Evolutionary conservation across 2,888 invertebrate genomes (phyloP).

Genomic region (Andrena camellia): DNA sequence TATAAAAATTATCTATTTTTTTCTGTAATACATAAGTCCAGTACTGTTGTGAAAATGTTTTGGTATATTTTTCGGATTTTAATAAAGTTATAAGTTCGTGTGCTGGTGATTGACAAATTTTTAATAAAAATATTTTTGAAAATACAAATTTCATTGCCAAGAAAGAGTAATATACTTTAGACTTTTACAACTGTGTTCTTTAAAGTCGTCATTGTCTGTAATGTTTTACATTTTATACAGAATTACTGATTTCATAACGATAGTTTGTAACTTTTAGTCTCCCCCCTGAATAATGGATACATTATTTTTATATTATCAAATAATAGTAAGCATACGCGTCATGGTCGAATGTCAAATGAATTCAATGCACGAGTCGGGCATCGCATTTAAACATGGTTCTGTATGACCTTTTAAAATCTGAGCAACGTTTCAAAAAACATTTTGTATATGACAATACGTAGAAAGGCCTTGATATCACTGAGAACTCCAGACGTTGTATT

Average conservation of each 20-base stretch:
- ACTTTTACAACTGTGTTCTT: conserved; percentile 65
- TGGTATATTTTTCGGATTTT: conserved; percentile 70
- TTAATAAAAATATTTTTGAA: conserved; percentile 70
- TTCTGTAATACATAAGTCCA: conserved; percentile 63
- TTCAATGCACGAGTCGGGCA: conserved; percentile 56
- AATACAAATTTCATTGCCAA: conserved; percentile 62
- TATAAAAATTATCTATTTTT: conserved; percentile 60
- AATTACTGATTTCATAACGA: conserved; percentile 60
- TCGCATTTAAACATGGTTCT: conserved; percentile 68
- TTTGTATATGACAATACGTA: conserved; percentile 70
- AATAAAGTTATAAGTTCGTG: conserved; percentile 69
- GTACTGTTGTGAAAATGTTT: conserved; percentile 65
- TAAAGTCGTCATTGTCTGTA: conserved; percentile 57
- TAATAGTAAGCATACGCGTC: conserved; percentile 53
- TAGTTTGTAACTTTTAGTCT: conserved; percentile 69
- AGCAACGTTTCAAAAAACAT: conserved; percentile 64
- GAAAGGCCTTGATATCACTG: conserved; percentile 68
- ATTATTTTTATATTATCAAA: conserved; percentile 68
- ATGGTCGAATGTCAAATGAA: conserved; percentile 55
- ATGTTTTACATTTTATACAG: conserved; percentile 64
- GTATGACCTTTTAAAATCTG: conserved; percentile 47
- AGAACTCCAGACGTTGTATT: conserved; percentile 49
- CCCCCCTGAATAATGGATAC: conserved; percentile 57
- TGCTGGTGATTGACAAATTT: conserved; percentile 65
- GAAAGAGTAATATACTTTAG: conserved; percentile 54